Evolutionary conservation across 1,140 invertebrate species (phyloP).

Genomic region (Ericerus pela): DNA sequence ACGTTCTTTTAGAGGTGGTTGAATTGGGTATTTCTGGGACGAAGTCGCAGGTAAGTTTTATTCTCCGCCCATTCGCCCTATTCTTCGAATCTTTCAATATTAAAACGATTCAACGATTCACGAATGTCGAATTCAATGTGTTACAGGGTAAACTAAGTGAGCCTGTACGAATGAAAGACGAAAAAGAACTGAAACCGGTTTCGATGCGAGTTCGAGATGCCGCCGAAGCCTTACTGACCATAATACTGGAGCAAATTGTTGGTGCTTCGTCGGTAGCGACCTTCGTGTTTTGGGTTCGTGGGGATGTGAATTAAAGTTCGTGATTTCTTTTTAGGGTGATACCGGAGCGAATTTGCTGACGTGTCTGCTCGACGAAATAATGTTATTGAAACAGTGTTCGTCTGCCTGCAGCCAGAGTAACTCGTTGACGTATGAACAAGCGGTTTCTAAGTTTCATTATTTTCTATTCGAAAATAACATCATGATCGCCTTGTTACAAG

Average conservation of each 20-base stretch:
- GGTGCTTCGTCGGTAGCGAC: background rate
- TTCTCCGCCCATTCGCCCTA: background rate
- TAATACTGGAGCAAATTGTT: slow-evolving; percentile 74
- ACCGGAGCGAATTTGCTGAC: slow-evolving; percentile 71
- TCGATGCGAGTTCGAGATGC: slow-evolving; percentile 92
- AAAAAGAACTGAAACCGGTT: slow-evolving; percentile 88
- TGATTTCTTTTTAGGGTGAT: slow-evolving; percentile 65
- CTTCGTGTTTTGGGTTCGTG: background rate
- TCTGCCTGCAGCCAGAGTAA: slow-evolving; percentile 7
- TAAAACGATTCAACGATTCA: background rate
- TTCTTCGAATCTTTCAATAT: background rate
- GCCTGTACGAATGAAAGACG: slow-evolving; percentile 79
- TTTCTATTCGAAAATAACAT: slow-evolving; percentile 82
- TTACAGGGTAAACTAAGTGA: slow-evolving; percentile 68
- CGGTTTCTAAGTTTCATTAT: slow-evolving; percentile 60
- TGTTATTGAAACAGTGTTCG: slow-evolving; percentile 63
- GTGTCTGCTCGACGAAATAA: slow-evolving; percentile 74
- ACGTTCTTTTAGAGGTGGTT: slow-evolving; percentile 86
- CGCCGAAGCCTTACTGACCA: slow-evolving; percentile 77
- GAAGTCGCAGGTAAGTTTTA: slow-evolving; percentile 46
- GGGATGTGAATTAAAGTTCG: slow-evolving; percentile 32
- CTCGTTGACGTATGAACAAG: slow-evolving; percentile 27
- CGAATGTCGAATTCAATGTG: background rate
- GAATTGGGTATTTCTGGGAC: slow-evolving; percentile 94
- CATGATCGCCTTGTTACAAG: slow-evolving; percentile 77